These are phyloP conservation scores for Tarsius wallacei DNA, from an alignment of 2,797 vertebrate genomes.

Conservation along the genomic window DNA sequence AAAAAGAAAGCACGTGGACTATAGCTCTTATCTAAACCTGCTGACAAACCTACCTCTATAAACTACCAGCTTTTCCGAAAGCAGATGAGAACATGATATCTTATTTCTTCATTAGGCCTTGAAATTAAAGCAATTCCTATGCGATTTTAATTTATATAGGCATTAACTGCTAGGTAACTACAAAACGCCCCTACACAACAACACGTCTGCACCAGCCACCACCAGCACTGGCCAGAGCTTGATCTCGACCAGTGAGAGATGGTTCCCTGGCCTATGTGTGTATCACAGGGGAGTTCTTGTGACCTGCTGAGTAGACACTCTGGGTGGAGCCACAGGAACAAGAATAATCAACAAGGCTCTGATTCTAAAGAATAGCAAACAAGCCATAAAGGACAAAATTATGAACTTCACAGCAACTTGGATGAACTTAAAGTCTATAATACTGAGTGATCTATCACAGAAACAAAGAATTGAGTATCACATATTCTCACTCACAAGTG, in stretches of 20 bases:
- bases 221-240: neutral
- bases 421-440: too few relatives aligned
- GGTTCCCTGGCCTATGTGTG: neutral
- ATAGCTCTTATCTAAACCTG: too few relatives aligned
- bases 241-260: neutral
- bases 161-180: neutral
- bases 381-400: neutral
- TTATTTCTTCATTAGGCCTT: neutral
- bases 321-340: neutral
- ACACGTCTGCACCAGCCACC: accelerated
- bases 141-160: neutral
- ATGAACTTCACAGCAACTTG: too few relatives aligned
- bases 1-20: too few relatives aligned
- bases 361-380: accelerated
- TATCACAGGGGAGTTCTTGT: neutral
- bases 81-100: neutral
- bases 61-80: neutral
- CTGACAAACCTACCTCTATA: neutral
- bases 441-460: too few relatives aligned
- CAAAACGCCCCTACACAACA: neutral
- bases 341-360: too few relatives aligned
- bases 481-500: too few relatives aligned
- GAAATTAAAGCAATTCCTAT: neutral
- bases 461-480: too few relatives aligned
- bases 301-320: too few relatives aligned